phyloP scores from a whole-genome alignment of 2,888 invertebrate genomes.

The Sminthurides aquaticus region DNA sequence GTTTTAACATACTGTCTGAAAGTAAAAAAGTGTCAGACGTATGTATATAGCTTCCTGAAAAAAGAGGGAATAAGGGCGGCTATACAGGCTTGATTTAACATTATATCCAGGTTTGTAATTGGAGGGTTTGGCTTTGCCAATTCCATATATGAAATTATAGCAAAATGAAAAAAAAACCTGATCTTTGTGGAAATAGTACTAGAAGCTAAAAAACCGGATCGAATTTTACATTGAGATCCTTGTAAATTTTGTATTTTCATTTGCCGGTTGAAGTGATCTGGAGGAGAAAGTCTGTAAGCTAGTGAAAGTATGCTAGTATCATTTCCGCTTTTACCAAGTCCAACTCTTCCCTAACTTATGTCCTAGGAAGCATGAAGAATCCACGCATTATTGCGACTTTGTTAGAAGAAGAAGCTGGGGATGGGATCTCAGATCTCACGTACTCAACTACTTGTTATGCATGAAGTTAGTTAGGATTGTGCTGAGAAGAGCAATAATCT shows the following conservation, averaged over 20 bases:
- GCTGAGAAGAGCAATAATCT: conserved; percentile 15
- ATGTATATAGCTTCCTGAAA: no score
- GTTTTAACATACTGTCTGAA: no score
- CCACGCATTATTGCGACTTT: neutral
- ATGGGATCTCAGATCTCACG: neutral
- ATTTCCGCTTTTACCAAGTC: neutral
- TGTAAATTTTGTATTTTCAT: neutral
- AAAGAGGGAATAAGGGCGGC: no score
- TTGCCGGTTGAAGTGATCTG: neutral
- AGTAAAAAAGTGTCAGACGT: no score
- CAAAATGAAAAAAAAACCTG: neutral
- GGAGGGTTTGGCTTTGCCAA: no score
- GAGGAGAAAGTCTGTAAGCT: neutral
- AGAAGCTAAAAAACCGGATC: neutral
- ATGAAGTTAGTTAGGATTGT: conserved; percentile 14
- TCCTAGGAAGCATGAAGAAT: neutral
- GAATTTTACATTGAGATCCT: neutral
- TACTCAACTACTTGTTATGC: conserved; percentile 12
- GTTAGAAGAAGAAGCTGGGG: neutral
- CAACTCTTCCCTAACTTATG: neutral
- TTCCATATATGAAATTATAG: neutral
- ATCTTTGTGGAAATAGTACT: neutral
- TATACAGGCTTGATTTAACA: no score
- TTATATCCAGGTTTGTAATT: no score
- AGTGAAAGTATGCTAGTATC: neutral